Conservation (phyloP, 2,113 vertebrate species). For the Microtus montanus region DNA sequence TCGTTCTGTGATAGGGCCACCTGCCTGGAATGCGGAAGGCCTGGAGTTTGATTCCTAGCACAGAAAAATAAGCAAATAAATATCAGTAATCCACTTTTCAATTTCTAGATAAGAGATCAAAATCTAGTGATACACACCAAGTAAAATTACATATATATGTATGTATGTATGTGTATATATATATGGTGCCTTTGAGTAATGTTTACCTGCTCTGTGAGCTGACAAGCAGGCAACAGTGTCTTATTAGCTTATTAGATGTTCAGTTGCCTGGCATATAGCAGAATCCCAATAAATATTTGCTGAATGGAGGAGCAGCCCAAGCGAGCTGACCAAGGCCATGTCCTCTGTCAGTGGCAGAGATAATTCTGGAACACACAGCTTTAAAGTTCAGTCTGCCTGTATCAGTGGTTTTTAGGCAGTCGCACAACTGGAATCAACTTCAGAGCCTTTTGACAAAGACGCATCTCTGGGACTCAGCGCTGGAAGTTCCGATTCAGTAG, state of each 20-base stretch:
- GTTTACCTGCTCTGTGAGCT: not conserved
- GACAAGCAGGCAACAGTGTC: no score
- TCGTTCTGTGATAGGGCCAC: not conserved
- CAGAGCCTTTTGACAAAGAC: slow-evolving; percentile 7
- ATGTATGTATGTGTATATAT: no score
- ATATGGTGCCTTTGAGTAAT: slow-evolving; percentile 2
- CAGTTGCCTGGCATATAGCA: not conserved
- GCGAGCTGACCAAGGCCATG: not conserved
- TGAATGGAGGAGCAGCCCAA: slow-evolving; percentile 45
- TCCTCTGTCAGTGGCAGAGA: not conserved
- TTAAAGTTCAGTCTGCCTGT: not conserved
- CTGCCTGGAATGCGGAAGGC: not conserved
- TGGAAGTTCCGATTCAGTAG: slow-evolving; percentile 17
- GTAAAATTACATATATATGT: not conserved
- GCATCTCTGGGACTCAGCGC: not conserved
- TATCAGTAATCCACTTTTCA: not conserved
- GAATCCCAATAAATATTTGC: slow-evolving; percentile 27
- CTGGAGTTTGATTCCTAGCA: not conserved
- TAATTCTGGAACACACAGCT: not conserved
- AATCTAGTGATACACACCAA: not conserved
- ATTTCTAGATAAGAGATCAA: slow-evolving; percentile 5
- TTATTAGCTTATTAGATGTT: not conserved
- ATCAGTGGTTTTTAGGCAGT: not conserved
- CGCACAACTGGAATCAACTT: not conserved
- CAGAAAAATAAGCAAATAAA: not conserved